phyloP scores from a whole-genome alignment of 1,140 invertebrate species.

The Bombus turneri region DNA sequence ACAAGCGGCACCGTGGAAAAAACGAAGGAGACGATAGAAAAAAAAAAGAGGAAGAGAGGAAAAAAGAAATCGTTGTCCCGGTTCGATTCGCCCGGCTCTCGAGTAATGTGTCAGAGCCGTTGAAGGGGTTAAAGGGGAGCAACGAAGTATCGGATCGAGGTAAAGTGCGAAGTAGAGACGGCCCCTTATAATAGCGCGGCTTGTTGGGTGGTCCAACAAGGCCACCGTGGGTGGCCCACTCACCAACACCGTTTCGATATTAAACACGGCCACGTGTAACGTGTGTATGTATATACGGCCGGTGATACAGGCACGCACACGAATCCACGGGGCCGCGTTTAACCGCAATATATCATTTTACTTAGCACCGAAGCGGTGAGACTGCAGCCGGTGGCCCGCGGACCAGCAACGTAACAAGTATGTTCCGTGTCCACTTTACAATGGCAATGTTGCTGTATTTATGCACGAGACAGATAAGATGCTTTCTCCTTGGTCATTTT shows the following conservation, averaged over 20 bases:
- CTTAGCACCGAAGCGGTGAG: slow-evolving; percentile 54
- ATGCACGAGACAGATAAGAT: slow-evolving; percentile 29
- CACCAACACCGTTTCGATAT: slow-evolving; percentile 80
- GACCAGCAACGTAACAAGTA: slow-evolving; percentile 50
- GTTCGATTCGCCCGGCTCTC: slow-evolving; percentile 27
- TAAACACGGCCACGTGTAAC: slow-evolving; percentile 70
- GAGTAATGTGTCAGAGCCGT: slow-evolving; percentile 59
- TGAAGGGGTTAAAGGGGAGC: slow-evolving; percentile 67
- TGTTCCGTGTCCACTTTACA: slow-evolving; percentile 48
- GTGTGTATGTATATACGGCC: slow-evolving; percentile 47
- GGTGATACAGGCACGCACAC: slow-evolving; percentile 64
- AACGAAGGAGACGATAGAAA: background rate
- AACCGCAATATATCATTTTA: slow-evolving; percentile 70
- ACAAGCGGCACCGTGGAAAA: background rate
- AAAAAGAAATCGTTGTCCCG: background rate
- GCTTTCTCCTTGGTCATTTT: background rate
- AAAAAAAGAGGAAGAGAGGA: too few relatives aligned
- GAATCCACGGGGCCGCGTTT: slow-evolving; percentile 52
- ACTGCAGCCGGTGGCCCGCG: slow-evolving; percentile 26
- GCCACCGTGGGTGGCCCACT: slow-evolving; percentile 64
- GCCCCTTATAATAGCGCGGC: slow-evolving; percentile 68
- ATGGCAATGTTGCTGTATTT: slow-evolving; percentile 43
- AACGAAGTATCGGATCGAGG: slow-evolving; percentile 59
- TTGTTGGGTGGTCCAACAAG: slow-evolving; percentile 64
- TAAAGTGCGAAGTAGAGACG: slow-evolving; percentile 69